These are phyloP conservation scores for Liolophura sinensis DNA, from an alignment of 1,140 invertebrate genomes.

Conservation along the genomic window DNA sequence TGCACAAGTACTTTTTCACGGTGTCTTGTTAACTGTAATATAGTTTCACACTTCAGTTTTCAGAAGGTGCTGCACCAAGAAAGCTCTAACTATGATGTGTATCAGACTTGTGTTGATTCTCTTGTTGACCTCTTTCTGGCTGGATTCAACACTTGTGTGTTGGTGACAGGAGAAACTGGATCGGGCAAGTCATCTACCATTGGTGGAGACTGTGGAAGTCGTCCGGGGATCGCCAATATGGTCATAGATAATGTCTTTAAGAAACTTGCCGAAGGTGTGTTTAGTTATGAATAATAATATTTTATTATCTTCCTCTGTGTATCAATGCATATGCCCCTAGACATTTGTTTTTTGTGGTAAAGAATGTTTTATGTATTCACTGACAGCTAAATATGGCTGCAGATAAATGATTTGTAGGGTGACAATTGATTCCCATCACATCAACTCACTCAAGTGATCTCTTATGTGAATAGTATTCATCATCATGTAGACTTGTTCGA, in stretches of 20 bases:
- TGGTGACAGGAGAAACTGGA: slow-evolving; percentile 43
- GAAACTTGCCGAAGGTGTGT: slow-evolving; percentile 38
- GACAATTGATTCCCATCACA: no score
- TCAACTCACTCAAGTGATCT: no score
- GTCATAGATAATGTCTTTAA: slow-evolving; percentile 41
- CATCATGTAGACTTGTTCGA: no score
- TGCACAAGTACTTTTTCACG: no score
- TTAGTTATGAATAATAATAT: background rate
- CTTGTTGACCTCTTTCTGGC: slow-evolving; percentile 40
- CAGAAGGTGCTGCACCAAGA: slow-evolving; percentile 27
- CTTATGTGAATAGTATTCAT: no score
- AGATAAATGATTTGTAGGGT: no score
- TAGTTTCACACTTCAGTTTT: slow-evolving; percentile 30
- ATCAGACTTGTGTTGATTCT: slow-evolving; percentile 30
- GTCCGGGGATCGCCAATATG: slow-evolving; percentile 37
- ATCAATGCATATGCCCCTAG: no score
- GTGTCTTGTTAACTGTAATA: background rate
- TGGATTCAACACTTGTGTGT: slow-evolving; percentile 41
- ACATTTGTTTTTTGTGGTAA: no score
- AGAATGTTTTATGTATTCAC: no score
- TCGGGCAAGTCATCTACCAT: slow-evolving; percentile 42
- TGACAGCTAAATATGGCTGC: no score
- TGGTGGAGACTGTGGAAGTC: slow-evolving; percentile 31
- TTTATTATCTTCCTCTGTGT: no score
- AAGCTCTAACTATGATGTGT: slow-evolving; percentile 38